Evolutionary conservation across 2,797 vertebrate species (phyloP).

Genomic region (Gobionotothen gibberifrons): DNA sequence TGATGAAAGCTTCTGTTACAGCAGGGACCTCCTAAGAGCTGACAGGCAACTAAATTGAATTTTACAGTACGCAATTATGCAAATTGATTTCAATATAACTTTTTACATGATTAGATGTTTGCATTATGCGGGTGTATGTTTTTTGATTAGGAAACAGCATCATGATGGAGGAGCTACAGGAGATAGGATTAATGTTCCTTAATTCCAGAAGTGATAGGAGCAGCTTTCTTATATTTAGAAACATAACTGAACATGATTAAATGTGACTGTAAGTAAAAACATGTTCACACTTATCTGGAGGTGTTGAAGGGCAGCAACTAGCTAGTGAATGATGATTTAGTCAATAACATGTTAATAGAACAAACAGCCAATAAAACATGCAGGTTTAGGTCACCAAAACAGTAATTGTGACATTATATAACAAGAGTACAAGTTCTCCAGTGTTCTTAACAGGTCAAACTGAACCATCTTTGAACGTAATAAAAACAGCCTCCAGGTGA

Average conservation of each 20-base stretch:
- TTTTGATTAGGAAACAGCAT: background rate
- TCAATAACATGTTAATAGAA: too few species aligned
- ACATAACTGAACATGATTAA: background rate
- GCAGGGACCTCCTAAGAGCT: slow-evolving; percentile 13
- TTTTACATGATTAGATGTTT: slow-evolving; percentile 15
- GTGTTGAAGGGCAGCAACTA: too few species aligned
- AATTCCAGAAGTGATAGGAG: background rate
- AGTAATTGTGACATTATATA: background rate
- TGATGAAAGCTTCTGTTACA: slow-evolving; percentile 33
- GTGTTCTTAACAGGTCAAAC: background rate
- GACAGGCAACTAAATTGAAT: slow-evolving; percentile 32
- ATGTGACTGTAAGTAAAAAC: slow-evolving; percentile 6
- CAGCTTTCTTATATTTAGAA: slow-evolving; percentile 24
- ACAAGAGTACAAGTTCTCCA: background rate
- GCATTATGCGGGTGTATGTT: background rate
- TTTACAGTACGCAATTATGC: slow-evolving; percentile 11
- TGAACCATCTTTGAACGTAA: background rate
- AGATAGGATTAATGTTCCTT: background rate
- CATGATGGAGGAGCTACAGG: background rate
- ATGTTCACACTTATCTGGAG: too few species aligned
- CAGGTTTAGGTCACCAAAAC: slow-evolving; percentile 2
- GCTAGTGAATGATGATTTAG: too few species aligned
- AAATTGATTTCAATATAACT: slow-evolving; percentile 14
- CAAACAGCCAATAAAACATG: background rate
- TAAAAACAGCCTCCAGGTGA: background rate